Conservation (phyloP, 2,797 vertebrate genomes). For the Columba guinea region DNA sequence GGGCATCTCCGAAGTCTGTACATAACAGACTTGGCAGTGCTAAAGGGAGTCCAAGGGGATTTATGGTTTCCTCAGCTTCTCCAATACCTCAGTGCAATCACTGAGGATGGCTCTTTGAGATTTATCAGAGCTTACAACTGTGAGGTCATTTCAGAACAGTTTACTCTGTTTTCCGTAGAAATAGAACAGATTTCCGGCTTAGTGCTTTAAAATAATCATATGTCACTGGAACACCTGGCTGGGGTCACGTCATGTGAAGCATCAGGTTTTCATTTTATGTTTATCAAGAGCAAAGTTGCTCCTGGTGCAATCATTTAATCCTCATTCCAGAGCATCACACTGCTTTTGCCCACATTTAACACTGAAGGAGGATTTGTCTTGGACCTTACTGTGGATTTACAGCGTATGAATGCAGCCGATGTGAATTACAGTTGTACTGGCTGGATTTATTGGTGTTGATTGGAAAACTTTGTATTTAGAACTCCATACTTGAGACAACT, state of each 20-base stretch:
- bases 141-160: background rate
- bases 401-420: background rate
- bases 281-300: background rate
- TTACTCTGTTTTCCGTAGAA: background rate
- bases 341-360: background rate
- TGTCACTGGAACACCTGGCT: background rate
- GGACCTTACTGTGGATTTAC: rapidly evolving
- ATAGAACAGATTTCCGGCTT: constrained; percentile 30
- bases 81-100: background rate
- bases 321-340: background rate
- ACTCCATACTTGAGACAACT: rapidly evolving
- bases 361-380: background rate
- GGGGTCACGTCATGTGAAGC: background rate
- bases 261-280: background rate
- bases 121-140: background rate
- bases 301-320: background rate
- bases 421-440: background rate
- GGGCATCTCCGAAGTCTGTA: rapidly evolving
- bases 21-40: rapidly evolving
- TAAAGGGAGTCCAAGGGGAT: background rate
- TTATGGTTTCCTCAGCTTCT: constrained; percentile 3
- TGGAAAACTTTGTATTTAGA: background rate
- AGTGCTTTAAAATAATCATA: background rate
- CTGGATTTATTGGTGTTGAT: background rate
- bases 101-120: background rate